Evolutionary conservation across 1,140 invertebrate species (phyloP).

Genomic region (Tachypleus tridentatus): DNA sequence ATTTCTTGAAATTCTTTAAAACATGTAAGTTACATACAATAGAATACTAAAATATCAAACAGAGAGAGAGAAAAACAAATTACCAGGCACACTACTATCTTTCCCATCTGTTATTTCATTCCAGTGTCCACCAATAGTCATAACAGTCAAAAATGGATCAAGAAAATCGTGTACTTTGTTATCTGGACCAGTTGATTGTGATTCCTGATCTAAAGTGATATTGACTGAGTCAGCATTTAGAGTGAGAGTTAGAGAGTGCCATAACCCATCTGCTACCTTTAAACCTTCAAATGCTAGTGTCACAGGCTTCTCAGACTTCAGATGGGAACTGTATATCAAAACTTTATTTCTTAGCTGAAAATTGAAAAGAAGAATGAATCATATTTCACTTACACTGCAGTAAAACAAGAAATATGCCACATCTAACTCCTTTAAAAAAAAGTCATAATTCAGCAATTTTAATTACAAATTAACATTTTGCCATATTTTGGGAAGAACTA

Average conservation of each 20-base stretch:
- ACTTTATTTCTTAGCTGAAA: constrained; percentile 11
- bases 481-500: too few species aligned
- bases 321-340: constrained; percentile 10
- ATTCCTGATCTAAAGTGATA: constrained; percentile 8
- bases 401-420: too few species aligned
- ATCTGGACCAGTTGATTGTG: too few species aligned
- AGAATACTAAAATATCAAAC: background rate
- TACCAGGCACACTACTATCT: too few species aligned
- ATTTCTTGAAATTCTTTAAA: background rate
- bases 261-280: constrained; percentile 54
- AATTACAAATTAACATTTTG: too few species aligned
- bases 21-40: background rate
- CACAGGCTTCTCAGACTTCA: constrained; percentile 8
- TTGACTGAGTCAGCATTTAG: constrained; percentile 1
- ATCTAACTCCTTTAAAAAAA: too few species aligned
- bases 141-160: constrained; percentile 66
- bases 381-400: too few species aligned
- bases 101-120: too few species aligned
- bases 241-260: constrained; percentile 69
- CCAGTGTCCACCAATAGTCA: constrained; percentile 54
- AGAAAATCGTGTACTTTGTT: constrained; percentile 49
- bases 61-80: too few species aligned
- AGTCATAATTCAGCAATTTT: too few species aligned
- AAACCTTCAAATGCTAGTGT: constrained; percentile 8
- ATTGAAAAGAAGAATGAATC: too few species aligned